Evolutionary conservation across 2,888 invertebrate genomes (phyloP), one percentile per base, ranked within the genome.

Genomic region (Dasypolia templi): DNA sequence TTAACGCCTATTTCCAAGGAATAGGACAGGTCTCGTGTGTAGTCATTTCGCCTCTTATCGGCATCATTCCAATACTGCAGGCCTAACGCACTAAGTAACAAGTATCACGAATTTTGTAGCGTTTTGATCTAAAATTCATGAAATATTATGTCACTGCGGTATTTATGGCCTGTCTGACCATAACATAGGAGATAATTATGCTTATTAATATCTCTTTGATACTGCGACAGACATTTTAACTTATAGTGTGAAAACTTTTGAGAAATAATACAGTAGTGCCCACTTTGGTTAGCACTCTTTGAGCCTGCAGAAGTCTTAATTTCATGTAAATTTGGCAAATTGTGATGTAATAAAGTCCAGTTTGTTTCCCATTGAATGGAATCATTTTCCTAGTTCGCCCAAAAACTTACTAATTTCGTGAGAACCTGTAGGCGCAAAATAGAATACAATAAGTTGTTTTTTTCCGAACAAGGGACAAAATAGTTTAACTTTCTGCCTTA

Each of bases 401-500:
- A 63, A 12, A 39, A 46, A 32, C 2, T 14, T 42, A n/a, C 35
- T n/a, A 39, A 22, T 32, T 39, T 29, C 9, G 9, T 44, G 17
- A 49, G 3, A 22, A 61, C 46, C 59, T 75, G 51, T 71, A 72
- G 55, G 22, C 55, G 22, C 46, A 63, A 70, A 46, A 62, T 44
- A 59, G 32, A 26, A 7, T 76, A 53, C 19, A 26, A 55, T 55
- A 59, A 67, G 44, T 56, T 75, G 72, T 84, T 83, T 83, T 76
- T 79, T 72, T 58, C 79, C 75, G 44, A 75, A 44, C 72, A 81
- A 71, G 76, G 83, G 81, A 79, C 81, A 85, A 86, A 81, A 79
- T 85, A 83, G 69, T 82, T 44, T 79, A 79, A 86, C 82, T 62
- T 61, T 81, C 67, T 82, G 85, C 85, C 85, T 85, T 85, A 85